Percentiles rank a stretch among this genome's conserved stretches.
phyloP scores from a whole-genome alignment of 2,113 vertebrate genomes.

The Typhlomys cinereus region DNA sequence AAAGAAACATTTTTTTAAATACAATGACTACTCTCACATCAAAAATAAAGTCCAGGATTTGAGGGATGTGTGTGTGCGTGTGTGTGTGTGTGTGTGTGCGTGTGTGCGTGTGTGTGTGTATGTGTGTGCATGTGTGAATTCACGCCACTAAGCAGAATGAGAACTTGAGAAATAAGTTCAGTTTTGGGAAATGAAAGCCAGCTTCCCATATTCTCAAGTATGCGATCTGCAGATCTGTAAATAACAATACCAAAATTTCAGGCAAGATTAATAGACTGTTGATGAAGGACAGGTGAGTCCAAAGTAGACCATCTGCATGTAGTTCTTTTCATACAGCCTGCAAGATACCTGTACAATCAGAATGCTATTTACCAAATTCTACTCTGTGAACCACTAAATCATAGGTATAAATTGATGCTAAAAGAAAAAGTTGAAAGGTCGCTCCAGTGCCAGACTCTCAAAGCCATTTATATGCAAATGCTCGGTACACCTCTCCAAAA shows the following conservation, averaged over 20 bases:
- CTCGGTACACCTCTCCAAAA: not conserved
- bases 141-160: not conserved
- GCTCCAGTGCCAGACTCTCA: slow-evolving; percentile 18
- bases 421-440: not conserved
- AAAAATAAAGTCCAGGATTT: not conserved
- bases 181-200: not conserved
- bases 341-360: not conserved
- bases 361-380: not conserved
- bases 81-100: not conserved
- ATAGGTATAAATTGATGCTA: not conserved
- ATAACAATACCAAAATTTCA: not conserved
- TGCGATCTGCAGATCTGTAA: not conserved
- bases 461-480: not conserved
- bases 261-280: not conserved
- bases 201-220: not conserved
- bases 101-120: not conserved
- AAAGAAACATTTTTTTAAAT: not conserved
- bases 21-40: not conserved
- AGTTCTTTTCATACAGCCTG: slow-evolving; percentile 14
- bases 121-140: not conserved
- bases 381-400: not conserved
- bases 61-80: no score
- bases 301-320: not conserved
- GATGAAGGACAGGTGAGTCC: not conserved
- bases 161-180: not conserved